Percentiles rank a stretch among this genome's conserved stretches.
These are phyloP conservation scores for Cynocephalus volans DNA, from an alignment of 2,113 vertebrate genomes.

Conservation along the genomic window DNA sequence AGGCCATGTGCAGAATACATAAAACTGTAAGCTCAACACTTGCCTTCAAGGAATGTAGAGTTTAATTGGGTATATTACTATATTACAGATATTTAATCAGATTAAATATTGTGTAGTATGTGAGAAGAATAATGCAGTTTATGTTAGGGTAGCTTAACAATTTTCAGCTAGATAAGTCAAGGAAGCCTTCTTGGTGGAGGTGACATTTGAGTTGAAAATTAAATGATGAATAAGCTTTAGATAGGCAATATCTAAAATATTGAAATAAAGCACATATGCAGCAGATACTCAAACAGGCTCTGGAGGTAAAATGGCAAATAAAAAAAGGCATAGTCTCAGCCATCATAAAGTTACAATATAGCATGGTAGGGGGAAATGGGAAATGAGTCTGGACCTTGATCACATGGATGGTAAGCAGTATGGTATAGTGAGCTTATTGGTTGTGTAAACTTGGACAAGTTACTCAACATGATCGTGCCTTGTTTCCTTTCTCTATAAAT, in stretches of 20 bases:
- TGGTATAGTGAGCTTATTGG: not conserved
- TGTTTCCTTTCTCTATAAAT: conserved; percentile 34
- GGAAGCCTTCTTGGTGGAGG: not conserved
- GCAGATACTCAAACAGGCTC: not conserved
- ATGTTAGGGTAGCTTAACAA: not conserved
- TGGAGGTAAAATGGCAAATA: not conserved
- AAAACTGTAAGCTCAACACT: not conserved
- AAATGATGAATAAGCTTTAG: not conserved
- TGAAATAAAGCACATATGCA: not conserved
- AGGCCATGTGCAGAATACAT: not conserved
- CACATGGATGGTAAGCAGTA: not conserved
- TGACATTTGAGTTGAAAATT: not conserved
- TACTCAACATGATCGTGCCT: not conserved
- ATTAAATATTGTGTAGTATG: not conserved
- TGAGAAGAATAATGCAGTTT: not conserved
- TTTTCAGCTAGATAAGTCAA: conserved; percentile 46
- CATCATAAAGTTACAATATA: not conserved
- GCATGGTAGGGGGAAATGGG: not conserved
- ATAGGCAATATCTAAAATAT: not conserved
- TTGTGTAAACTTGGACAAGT: not conserved
- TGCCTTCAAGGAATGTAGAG: not conserved
- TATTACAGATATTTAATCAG: conserved; percentile 5
- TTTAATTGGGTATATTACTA: not conserved
- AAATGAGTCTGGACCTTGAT: not conserved
- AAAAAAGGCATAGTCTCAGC: not conserved